Base-by-base conservation (phyloP, 2,797 vertebrate genomes). In the Epinephelus awoara region DNA sequence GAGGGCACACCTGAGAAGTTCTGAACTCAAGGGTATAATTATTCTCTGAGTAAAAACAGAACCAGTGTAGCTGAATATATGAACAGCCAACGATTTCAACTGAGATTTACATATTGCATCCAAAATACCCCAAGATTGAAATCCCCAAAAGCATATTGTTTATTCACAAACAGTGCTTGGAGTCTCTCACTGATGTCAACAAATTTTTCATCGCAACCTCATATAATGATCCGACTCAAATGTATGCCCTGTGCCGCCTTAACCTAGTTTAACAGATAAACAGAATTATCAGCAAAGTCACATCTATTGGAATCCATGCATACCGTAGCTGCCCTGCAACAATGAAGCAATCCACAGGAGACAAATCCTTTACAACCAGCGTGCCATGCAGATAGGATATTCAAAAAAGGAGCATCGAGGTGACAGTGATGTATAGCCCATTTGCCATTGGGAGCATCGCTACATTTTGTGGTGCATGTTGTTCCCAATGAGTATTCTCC, bases 391-490 rank as follows among this genome's bases (percentile, higher is more conserved):
- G 80, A 83, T 62, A 63, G 50, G 44, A 85, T 86, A 87, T 88
- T 91, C 79, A 85, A 71, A 88, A 76, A 63, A 72, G 61, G 50
- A 71, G 59, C 46, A 73, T 42, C 0, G 5, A 62, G 62, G 42
- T 89, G 88, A 92, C 91, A 91, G 80, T 92, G 91, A 93, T 91
- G 67, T 77, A 92, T 90, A 21, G 82, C 84, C 77, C 74, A 19
- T 83, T 88, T 78, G 62, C 73, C 49, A 42, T 44, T 59, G 49
- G 69, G 79, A 82, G 81, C 77, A 77, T 59, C 12, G 25, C 40
- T 58, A 71, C 47, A 54, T 85, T 83, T 84, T 66, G 40, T 57
- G 23, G 57, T 78, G 62, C 57, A 50, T 73, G 65, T 79, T 72
- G 57, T 57, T 88, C 72, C 77, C 59, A 58, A 2, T 44, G 74